Conservation (phyloP, 2,888 invertebrate species). For the Sesia apiformis region DNA sequence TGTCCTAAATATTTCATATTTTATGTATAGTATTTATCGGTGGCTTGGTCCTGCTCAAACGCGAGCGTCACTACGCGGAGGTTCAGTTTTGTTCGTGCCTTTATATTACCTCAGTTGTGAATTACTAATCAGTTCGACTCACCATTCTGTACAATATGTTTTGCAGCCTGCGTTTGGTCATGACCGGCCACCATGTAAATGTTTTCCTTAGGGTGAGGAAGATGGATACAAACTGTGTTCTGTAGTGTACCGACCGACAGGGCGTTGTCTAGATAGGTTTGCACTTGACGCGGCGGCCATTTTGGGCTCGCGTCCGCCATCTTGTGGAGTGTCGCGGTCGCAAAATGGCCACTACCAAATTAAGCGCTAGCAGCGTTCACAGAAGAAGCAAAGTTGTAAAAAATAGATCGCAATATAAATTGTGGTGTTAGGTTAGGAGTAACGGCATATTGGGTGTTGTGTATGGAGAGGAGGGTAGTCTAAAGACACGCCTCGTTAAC, state of each 20-base stretch:
- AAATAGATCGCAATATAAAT: conserved; percentile 64
- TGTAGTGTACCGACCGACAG: conserved; percentile 66
- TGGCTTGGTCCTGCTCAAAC: conserved; percentile 29
- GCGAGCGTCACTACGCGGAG: conserved; percentile 5
- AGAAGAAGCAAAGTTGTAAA: conserved; percentile 55
- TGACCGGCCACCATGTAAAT: conserved; percentile 29
- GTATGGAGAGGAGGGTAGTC: conserved; percentile 43
- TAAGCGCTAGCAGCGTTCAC: conserved; percentile 40
- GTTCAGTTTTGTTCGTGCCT: conserved; percentile 22
- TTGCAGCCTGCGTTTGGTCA: too few relatives aligned
- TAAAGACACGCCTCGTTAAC: conserved; percentile 2
- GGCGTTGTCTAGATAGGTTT: conserved; percentile 53
- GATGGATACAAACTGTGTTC: conserved; percentile 71
- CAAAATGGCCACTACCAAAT: conserved; percentile 9
- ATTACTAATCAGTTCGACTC: conserved; percentile 21
- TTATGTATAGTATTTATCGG: conserved; percentile 63
- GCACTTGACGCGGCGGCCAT: conserved; percentile 30
- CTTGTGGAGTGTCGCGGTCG: conserved; percentile 18
- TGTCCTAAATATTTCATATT: conserved; percentile 60
- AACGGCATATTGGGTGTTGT: conserved; percentile 68
- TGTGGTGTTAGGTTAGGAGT: conserved; percentile 50
- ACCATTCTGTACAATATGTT: too few relatives aligned
- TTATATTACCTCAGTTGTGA: conserved; percentile 10
- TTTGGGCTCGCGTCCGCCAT: conserved; percentile 11
- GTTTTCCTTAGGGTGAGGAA: conserved; percentile 54